Percentiles rank a stretch among this genome's conserved stretches.
Conservation (phyloP, 2,888 invertebrate genomes). For the Leptothorax acervorum region DNA sequence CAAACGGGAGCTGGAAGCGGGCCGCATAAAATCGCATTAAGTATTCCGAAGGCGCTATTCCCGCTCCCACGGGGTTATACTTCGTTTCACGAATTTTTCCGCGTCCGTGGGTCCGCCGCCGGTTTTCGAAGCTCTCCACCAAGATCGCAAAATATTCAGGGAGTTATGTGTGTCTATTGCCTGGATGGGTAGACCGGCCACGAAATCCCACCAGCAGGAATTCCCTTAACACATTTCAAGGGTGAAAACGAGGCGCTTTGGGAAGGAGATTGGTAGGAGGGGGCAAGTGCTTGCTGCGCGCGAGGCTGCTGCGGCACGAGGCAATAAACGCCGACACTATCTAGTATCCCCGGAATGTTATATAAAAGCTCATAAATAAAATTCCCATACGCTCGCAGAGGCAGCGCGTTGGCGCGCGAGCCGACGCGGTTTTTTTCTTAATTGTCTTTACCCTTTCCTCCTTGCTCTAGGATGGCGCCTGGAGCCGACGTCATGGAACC, state of each 20-base stretch:
- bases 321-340: slow-evolving; percentile 79
- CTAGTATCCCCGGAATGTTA: slow-evolving; percentile 75
- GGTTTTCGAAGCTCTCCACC: slow-evolving; percentile 47
- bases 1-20: slow-evolving; percentile 18
- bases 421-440: slow-evolving; percentile 70
- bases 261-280: slow-evolving; percentile 39
- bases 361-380: slow-evolving; percentile 81
- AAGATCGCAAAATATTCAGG: slow-evolving; percentile 72
- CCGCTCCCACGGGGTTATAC: slow-evolving; percentile 52
- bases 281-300: slow-evolving; percentile 11
- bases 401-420: slow-evolving; percentile 11
- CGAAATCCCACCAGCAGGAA: slow-evolving; percentile 71
- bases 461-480: slow-evolving; percentile 28
- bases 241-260: slow-evolving; percentile 61
- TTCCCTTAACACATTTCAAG: slow-evolving; percentile 70
- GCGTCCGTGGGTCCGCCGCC: slow-evolving; percentile 47
- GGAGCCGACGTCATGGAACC: slow-evolving; percentile 34
- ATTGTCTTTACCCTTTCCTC: slow-evolving; percentile 74
- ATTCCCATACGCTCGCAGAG: slow-evolving; percentile 73
- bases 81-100: slow-evolving; percentile 67
- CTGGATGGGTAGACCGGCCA: slow-evolving; percentile 67
- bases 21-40: slow-evolving; percentile 62
- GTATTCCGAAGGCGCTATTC: slow-evolving; percentile 61
- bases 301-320: slow-evolving; percentile 61
- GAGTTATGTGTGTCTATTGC: slow-evolving; percentile 71